Conservation (phyloP, 2,113 vertebrate species). For the Colinus virginianus region DNA sequence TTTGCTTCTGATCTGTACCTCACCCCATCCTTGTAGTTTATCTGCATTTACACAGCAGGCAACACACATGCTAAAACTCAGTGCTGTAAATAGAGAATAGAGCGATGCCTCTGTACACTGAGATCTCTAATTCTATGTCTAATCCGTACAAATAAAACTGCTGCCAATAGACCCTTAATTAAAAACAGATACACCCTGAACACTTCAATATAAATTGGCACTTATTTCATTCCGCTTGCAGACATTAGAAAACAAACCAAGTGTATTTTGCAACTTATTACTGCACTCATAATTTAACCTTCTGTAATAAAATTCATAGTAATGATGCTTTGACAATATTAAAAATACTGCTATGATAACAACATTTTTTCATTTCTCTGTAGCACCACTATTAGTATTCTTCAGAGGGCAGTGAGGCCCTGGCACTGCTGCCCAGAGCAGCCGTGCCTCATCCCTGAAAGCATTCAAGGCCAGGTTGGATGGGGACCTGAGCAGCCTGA, state of each 20-base stretch:
- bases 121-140: not conserved
- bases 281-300: not conserved
- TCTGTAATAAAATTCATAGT: not conserved
- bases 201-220: not conserved
- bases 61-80: not conserved
- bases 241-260: not conserved
- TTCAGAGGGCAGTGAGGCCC: not conserved
- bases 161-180: fast-evolving
- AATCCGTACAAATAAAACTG: not conserved
- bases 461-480: not conserved
- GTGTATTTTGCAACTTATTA: not conserved
- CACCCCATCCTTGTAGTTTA: not conserved
- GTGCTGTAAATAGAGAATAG: not conserved
- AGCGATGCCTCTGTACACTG: not conserved
- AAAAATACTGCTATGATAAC: not conserved
- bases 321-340: not conserved
- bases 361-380: not conserved
- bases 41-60: not conserved
- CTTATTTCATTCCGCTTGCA: not conserved
- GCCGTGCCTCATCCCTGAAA: not conserved
- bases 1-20: not conserved
- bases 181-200: not conserved
- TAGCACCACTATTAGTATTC: not conserved
- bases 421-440: not conserved
- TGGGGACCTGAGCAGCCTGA: not conserved